A percentile compares a stretch with the other conserved stretches of the same genome.
phyloP scores from a whole-genome alignment of 2,797 vertebrate genomes.

The Paedocypris micromegethes region DNA sequence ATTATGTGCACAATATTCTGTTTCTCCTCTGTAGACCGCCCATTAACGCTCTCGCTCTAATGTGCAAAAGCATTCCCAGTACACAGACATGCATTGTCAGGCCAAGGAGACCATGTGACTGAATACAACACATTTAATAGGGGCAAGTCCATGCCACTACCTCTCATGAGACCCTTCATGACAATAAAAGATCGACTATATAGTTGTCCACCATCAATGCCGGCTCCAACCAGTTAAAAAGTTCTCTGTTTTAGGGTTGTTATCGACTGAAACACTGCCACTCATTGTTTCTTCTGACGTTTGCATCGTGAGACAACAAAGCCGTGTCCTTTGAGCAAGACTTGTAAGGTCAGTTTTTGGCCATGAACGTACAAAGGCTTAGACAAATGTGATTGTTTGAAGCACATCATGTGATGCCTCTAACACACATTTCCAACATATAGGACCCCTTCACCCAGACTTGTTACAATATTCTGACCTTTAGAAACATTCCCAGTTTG shows the following conservation, averaged over 20 bases:
- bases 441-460: not conserved
- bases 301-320: constrained; percentile 52
- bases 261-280: constrained; percentile 58
- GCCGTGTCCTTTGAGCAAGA: constrained; percentile 50
- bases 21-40: not conserved
- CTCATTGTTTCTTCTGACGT: constrained; percentile 64
- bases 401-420: constrained; percentile 28
- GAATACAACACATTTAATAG: constrained; percentile 56
- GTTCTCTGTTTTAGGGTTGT: constrained; percentile 55
- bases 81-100: constrained; percentile 70
- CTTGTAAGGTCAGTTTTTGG: constrained; percentile 25
- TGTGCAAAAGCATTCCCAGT: constrained; percentile 18
- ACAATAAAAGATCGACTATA: constrained; percentile 57
- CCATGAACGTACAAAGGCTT: constrained; percentile 30
- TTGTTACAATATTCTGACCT: constrained; percentile 2
- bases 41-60: constrained; percentile 11
- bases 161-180: constrained; percentile 52
- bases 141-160: constrained; percentile 19
- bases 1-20: not conserved
- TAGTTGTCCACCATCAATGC: constrained; percentile 40
- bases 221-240: constrained; percentile 52
- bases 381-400: constrained; percentile 44
- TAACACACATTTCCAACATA: constrained; percentile 13
- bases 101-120: constrained; percentile 67
- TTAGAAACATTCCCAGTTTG: not conserved